Base-by-base conservation (phyloP, 1,140 invertebrate species). In the Temnothorax longispinosus region DNA sequence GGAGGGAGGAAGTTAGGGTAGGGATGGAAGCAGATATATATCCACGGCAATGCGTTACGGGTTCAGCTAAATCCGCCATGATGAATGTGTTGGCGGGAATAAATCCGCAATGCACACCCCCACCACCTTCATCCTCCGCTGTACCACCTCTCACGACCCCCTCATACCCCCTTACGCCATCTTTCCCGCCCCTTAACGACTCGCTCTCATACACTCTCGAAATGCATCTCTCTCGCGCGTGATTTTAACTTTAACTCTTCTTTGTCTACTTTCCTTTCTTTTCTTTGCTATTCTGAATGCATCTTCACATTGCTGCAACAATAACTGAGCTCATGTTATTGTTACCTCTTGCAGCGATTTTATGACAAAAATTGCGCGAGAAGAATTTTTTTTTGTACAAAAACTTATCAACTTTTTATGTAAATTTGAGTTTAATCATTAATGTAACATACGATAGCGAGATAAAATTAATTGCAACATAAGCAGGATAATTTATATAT, bases 71-170 rank as follows among this genome's bases (percentile, higher is more conserved):
- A 95, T 95, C 95, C 94, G 94, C 95, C 95, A 95, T 95, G 95
- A 95, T 95, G 94, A 95, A 95, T 95, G 95, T 95, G 95, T 95
- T 95, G 94, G 94, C 94, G 94, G 94, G 95, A 95, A 95, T 95
- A 95, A 95, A 95, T 95, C 95, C 95, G 95, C 94, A 95, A 95
- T 95, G 95, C 94, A 95, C 94, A 95, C 95, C 95, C 94, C 94
- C 94, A 93, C 93, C 72, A 87, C 89, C 92, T 89, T 85, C 89
- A 81, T 88, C 93, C 91, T 89, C 81, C 89, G 69, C 67, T 82
- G 69, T 90, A 82, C 78, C 89, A 85, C 88, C 89, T 89, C 65
- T 69, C 88, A 76, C 62, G 69, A 88, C 89, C 88, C 90, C 88
- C 65, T 60, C 87, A 72, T 13, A 76, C 60, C 89, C 90, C 54